These are phyloP conservation scores for Athripsodes cinereus DNA, from an alignment of 2,888 invertebrate species.

Conservation along the genomic window DNA sequence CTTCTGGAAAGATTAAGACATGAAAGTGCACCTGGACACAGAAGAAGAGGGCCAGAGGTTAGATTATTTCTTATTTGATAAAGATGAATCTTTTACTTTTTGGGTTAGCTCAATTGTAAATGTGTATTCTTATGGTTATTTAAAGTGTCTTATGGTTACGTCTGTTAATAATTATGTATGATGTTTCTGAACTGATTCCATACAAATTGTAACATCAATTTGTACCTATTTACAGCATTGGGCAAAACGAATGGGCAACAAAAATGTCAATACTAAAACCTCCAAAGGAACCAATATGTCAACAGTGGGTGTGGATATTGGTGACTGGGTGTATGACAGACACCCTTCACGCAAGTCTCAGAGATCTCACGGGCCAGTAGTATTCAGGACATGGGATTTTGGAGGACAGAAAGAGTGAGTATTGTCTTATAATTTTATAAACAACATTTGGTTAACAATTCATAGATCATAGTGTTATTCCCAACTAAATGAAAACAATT, in stretches of 20 bases:
- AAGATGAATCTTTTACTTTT: neutral
- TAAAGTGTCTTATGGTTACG: too few relatives aligned
- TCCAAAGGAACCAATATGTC: constrained; percentile 79
- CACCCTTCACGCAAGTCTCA: constrained; percentile 61
- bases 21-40: constrained; percentile 70
- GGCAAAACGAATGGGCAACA: constrained; percentile 93
- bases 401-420: constrained; percentile 90
- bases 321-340: constrained; percentile 90
- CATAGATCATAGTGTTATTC: too few relatives aligned
- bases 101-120: neutral
- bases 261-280: constrained; percentile 69
- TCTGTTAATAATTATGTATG: too few relatives aligned
- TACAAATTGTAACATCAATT: neutral
- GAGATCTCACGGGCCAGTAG: constrained; percentile 72
- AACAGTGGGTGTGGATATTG: constrained; percentile 96
- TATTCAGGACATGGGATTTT: constrained; percentile 97
- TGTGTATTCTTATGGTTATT: too few relatives aligned
- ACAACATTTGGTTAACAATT: too few relatives aligned
- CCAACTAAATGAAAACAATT: too few relatives aligned
- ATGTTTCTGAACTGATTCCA: neutral
- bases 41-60: constrained; percentile 65
- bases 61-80: neutral
- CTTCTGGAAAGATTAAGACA: constrained; percentile 81
- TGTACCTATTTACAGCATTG: constrained; percentile 60
- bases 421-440: neutral